phyloP scores from a whole-genome alignment of 1,140 invertebrate genomes.

The Parapsyche elsis region DNA sequence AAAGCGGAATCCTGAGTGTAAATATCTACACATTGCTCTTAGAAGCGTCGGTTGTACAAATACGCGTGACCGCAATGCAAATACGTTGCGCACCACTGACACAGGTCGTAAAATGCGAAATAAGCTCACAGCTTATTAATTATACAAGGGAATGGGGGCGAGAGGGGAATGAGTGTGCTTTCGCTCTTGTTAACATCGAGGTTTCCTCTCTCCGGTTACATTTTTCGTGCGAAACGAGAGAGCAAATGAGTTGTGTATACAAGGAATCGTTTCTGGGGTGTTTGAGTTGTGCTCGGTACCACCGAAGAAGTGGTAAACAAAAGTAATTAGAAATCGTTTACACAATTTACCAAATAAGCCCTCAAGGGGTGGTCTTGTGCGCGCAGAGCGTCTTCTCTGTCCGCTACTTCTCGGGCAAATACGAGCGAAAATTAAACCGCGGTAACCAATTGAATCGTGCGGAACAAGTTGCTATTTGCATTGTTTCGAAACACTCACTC shows the following conservation, averaged over 20 bases:
- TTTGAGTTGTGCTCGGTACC: neutral
- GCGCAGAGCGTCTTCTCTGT: too few species aligned
- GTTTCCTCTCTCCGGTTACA: neutral
- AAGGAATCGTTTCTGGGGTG: neutral
- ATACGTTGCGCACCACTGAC: neutral
- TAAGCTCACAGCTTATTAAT: slow-evolving; percentile 15
- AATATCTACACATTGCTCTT: too few species aligned
- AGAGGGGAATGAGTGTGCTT: neutral
- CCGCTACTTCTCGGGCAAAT: too few species aligned
- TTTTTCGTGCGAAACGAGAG: neutral
- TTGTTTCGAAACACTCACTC: too few species aligned
- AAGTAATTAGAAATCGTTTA: slow-evolving; percentile 34
- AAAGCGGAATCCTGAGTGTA: too few species aligned
- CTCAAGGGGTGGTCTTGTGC: too few species aligned
- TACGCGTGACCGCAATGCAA: slow-evolving; percentile 12
- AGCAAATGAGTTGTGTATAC: neutral
- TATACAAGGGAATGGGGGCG: slow-evolving; percentile 5
- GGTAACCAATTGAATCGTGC: neutral
- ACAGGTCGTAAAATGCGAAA: slow-evolving; percentile 1
- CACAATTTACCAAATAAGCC: neutral
- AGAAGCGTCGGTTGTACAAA: neutral
- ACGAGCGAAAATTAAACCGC: neutral
- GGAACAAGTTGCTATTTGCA: neutral
- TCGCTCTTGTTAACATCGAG: neutral
- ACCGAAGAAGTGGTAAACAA: slow-evolving; percentile 21